Percentiles rank a stretch among this genome's conserved stretches.
These are phyloP conservation scores for Rhagonycha fulva DNA, from an alignment of 2,888 invertebrate species.

Conservation along the genomic window DNA sequence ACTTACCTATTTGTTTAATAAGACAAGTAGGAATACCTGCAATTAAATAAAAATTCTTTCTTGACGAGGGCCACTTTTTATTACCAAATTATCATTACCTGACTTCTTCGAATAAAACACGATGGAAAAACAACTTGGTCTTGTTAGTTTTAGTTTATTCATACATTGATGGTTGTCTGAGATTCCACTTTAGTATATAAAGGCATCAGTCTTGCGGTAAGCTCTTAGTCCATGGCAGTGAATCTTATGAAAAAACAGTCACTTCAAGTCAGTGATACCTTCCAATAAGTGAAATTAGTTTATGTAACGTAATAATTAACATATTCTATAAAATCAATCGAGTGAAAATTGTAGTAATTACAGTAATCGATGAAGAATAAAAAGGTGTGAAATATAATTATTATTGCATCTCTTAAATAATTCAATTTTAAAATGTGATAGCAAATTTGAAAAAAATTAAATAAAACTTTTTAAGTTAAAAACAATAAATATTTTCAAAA, in stretches of 20 bases:
- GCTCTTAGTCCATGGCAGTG: not conserved
- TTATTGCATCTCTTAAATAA: not conserved
- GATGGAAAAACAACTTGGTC: slow-evolving; percentile 3
- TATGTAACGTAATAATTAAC: not conserved
- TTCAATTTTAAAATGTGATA: not conserved
- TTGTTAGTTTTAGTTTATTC: slow-evolving; percentile 10
- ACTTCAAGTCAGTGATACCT: not conserved
- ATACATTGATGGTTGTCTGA: not conserved
- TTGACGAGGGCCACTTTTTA: not conserved
- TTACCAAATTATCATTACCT: slow-evolving; percentile 6
- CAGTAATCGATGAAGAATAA: not conserved
- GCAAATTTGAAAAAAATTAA: not conserved
- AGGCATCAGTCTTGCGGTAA: slow-evolving; percentile 7
- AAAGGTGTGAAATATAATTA: not conserved
- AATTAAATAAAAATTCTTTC: not conserved
- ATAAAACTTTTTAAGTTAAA: not conserved
- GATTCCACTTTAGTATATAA: slow-evolving; percentile 10
- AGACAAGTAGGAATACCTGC: not conserved
- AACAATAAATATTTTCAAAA: not conserved
- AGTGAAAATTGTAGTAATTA: not conserved
- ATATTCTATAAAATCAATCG: not conserved
- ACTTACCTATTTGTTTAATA: not conserved
- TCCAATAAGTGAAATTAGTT: not conserved
- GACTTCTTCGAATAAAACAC: slow-evolving; percentile 5
- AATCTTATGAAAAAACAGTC: not conserved